Conservation (phyloP, 2,888 invertebrate genomes). For the Chirona hameri region DNA sequence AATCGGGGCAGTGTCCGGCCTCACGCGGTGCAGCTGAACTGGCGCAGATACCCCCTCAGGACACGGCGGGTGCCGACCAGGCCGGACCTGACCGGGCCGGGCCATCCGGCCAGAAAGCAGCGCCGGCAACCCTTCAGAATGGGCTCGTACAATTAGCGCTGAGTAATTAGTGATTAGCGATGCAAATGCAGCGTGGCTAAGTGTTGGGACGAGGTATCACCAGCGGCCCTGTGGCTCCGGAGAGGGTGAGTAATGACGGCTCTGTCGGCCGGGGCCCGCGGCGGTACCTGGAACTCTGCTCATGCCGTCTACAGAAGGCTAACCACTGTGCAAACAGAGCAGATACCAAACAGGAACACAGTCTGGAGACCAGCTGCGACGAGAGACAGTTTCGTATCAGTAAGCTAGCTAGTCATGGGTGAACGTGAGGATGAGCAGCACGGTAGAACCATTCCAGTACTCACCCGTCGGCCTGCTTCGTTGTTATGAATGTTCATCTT, state of each 20-base stretch:
- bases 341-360: too few relatives aligned
- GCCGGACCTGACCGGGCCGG: neutral
- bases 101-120: neutral
- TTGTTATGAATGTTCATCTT: conserved; percentile 98
- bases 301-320: too few relatives aligned
- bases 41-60: neutral
- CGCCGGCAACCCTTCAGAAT: neutral
- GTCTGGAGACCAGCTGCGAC: too few relatives aligned
- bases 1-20: neutral
- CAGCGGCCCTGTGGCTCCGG: too few relatives aligned
- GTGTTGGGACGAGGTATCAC: too few relatives aligned
- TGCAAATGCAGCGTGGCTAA: neutral
- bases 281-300: too few relatives aligned
- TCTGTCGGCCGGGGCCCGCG: too few relatives aligned
- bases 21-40: neutral
- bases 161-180: conserved; percentile 1
- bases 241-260: too few relatives aligned
- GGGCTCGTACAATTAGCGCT: neutral
- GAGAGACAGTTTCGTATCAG: too few relatives aligned
- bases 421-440: too few relatives aligned
- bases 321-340: too few relatives aligned
- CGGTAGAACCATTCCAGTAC: conserved; percentile 41
- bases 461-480: conserved; percentile 93
- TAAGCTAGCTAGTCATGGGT: too few relatives aligned
- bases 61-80: neutral